Evolutionary conservation across 1,140 invertebrate genomes (phyloP).

Genomic region (Aphelenchoides avenae): DNA sequence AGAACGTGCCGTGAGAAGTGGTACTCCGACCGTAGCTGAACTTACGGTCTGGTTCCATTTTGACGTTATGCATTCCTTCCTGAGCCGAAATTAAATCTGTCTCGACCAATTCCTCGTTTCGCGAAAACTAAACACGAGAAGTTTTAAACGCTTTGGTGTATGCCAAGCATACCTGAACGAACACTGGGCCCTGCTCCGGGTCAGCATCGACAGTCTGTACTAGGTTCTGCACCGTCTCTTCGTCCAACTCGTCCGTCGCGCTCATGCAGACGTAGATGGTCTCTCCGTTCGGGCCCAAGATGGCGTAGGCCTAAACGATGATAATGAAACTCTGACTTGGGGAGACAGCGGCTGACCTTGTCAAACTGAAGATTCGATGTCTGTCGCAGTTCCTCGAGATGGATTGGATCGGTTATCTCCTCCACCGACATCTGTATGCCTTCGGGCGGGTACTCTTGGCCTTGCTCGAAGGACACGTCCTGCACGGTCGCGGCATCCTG

Average conservation of each 20-base stretch:
- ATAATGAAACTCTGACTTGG: neutral
- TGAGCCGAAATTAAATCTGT: no score
- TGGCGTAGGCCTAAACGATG: constrained; percentile 12
- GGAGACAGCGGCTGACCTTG: constrained; percentile 11
- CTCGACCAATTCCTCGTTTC: no score
- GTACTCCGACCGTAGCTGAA: no score
- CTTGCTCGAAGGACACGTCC: no score
- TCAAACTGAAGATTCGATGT: constrained; percentile 22
- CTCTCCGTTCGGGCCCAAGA: constrained; percentile 10
- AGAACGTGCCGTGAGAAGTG: no score
- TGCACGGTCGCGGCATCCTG: no score
- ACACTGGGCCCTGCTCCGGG: constrained; percentile 12
- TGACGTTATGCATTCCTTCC: no score
- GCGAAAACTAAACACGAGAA: no score
- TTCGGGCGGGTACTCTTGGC: neutral
- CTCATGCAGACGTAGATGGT: constrained; percentile 32
- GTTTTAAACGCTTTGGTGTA: no score
- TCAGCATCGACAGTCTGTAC: constrained; percentile 9
- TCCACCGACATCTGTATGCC: constrained; percentile 12
- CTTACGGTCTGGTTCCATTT: no score
- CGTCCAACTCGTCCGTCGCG: constrained; percentile 27
- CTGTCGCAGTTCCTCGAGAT: constrained; percentile 22
- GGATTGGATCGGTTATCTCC: constrained; percentile 17
- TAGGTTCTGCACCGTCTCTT: constrained; percentile 26
- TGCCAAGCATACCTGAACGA: constrained; percentile 11